Conservation (phyloP, 2,888 invertebrate genomes). For the Cylindroiulus punctatus region DNA sequence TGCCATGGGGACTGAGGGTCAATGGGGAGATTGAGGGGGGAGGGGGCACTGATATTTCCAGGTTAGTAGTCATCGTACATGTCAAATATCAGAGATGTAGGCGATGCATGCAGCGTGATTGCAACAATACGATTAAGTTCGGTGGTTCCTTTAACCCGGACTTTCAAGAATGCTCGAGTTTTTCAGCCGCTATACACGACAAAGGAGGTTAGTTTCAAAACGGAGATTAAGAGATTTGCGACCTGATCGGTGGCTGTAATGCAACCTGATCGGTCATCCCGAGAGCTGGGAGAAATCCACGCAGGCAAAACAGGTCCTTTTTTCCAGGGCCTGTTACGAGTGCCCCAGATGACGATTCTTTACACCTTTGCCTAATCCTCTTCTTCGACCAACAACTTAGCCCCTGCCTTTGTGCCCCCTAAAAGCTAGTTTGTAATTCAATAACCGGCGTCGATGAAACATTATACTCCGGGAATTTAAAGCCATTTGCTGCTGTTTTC, state of each 20-base stretch:
- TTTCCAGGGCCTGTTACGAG: not conserved
- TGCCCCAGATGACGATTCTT: slow-evolving; percentile 11
- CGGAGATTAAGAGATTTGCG: slow-evolving; percentile 38
- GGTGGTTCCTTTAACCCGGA: not conserved
- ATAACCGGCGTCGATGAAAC: not conserved
- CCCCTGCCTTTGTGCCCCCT: not conserved
- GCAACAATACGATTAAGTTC: not conserved
- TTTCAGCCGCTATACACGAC: not conserved
- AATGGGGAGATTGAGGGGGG: too few relatives aligned
- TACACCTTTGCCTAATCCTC: slow-evolving; percentile 25
- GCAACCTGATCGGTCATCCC: slow-evolving; percentile 33
- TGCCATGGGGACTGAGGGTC: too few relatives aligned
- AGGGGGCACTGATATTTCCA: too few relatives aligned
- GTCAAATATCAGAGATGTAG: too few relatives aligned
- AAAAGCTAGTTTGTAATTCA: slow-evolving; percentile 22
- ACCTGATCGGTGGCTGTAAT: not conserved
- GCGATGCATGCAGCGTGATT: too few relatives aligned
- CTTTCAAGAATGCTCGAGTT: not conserved
- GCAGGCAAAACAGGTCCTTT: not conserved
- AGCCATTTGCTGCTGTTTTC: not conserved
- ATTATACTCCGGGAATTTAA: not conserved
- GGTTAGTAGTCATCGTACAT: too few relatives aligned
- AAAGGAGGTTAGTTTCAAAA: slow-evolving; percentile 29
- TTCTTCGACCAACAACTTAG: not conserved
- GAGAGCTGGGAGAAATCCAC: not conserved